These are phyloP conservation scores for Leuctra nigra DNA, from an alignment of 2,888 invertebrate genomes.

Conservation along the genomic window DNA sequence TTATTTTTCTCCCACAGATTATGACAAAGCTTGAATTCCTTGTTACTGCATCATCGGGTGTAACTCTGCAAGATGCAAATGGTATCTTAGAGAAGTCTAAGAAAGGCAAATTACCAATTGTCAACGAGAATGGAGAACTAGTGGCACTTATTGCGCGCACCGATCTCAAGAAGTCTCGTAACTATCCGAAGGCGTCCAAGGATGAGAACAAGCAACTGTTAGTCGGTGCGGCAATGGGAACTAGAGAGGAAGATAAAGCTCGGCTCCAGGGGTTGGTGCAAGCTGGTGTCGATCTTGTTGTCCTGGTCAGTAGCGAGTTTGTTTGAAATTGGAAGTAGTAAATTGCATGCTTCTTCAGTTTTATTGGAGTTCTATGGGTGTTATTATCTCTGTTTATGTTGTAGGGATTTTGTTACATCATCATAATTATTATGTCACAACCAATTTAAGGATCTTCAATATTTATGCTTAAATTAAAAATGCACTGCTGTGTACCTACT, in stretches of 20 bases:
- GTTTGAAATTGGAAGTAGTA: no score
- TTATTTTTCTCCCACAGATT: conserved; percentile 47
- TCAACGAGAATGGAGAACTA: conserved; percentile 77
- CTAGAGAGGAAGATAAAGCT: conserved; percentile 73
- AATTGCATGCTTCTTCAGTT: no score
- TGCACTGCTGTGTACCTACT: no score
- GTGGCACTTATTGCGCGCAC: conserved; percentile 95
- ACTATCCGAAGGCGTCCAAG: conserved; percentile 96
- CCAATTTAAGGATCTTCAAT: no score
- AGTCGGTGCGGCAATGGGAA: conserved; percentile 92
- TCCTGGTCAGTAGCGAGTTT: conserved; percentile 43
- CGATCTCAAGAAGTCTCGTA: conserved; percentile 94
- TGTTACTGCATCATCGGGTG: conserved; percentile 83
- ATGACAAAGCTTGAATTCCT: conserved; percentile 85
- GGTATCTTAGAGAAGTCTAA: conserved; percentile 91
- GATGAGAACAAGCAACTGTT: conserved; percentile 91
- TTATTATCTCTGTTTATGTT: no score
- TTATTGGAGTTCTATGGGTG: no score
- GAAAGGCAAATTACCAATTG: conserved; percentile 86
- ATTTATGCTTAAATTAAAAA: no score
- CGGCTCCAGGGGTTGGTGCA: conserved; percentile 71
- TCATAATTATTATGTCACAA: no score
- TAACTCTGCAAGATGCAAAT: conserved; percentile 92
- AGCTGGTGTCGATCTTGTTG: conserved; percentile 94
- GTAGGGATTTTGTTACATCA: no score